These are phyloP conservation scores for Pseudomyrmex flavicornis DNA, from an alignment of 1,140 invertebrate genomes.

Conservation along the genomic window DNA sequence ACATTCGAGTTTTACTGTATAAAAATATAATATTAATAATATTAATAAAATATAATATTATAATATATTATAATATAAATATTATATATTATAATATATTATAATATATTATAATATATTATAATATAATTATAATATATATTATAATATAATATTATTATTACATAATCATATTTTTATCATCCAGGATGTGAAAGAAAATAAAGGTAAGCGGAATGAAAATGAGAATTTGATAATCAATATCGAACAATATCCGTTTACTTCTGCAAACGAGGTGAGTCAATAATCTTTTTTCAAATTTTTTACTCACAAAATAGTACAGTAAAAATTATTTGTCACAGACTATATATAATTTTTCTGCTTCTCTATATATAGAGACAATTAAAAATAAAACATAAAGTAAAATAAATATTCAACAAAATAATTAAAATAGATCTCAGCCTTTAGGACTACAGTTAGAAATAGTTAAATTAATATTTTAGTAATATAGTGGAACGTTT, in stretches of 20 bases:
- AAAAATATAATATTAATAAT: no score
- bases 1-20: no score
- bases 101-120: no score
- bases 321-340: background rate
- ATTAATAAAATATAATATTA: no score
- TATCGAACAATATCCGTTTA: constrained; percentile 81
- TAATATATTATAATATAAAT: no score
- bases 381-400: background rate
- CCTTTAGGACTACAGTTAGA: no score
- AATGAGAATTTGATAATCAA: background rate
- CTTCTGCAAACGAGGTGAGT: constrained; percentile 79
- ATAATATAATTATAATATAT: no score
- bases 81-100: no score
- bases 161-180: constrained; percentile 10
- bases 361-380: background rate
- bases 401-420: constrained; percentile 1
- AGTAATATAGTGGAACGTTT: no score
- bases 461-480: no score
- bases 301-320: background rate
- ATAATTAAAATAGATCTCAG: no score
- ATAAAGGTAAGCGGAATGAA: background rate
- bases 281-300: constrained; percentile 3
- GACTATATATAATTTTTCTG: background rate
- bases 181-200: constrained; percentile 2
- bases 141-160: no score